Evolutionary conservation across 2,797 vertebrate genomes (phyloP).

Genomic region (Columba guinea): DNA sequence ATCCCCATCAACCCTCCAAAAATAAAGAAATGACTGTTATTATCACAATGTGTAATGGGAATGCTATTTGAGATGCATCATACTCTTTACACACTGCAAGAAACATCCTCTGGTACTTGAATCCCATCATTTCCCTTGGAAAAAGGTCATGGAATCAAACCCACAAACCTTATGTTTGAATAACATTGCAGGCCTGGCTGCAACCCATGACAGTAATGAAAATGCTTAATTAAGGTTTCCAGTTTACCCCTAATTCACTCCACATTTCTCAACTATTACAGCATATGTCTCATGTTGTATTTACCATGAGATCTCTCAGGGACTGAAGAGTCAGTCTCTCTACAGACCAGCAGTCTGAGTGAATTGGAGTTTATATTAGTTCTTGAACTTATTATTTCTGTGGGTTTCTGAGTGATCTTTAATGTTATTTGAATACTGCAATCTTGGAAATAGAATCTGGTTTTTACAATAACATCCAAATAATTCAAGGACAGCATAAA

Average conservation of each 20-base stretch:
- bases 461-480: not conserved
- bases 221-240: constrained; percentile 34
- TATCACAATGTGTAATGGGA: constrained; percentile 20
- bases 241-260: constrained; percentile 9
- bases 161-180: constrained; percentile 48
- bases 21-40: not conserved
- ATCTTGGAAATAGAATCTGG: not conserved
- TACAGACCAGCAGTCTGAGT: not conserved
- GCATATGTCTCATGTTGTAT: not conserved
- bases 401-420: not conserved
- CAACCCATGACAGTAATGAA: constrained; percentile 8
- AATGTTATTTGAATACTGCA: not conserved
- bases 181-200: constrained; percentile 9
- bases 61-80: constrained; percentile 51
- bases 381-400: not conserved
- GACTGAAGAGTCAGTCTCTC: not conserved
- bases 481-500: not conserved
- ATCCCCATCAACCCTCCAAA: not conserved
- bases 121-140: constrained; percentile 40
- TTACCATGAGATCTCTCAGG: not conserved
- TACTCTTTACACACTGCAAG: constrained; percentile 35
- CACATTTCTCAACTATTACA: constrained; percentile 3
- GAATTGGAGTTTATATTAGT: not conserved
- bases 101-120: constrained; percentile 36
- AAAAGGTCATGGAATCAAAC: constrained; percentile 34